Base-by-base conservation (phyloP, 2,888 invertebrate genomes). In the Nowickia ferox region DNA sequence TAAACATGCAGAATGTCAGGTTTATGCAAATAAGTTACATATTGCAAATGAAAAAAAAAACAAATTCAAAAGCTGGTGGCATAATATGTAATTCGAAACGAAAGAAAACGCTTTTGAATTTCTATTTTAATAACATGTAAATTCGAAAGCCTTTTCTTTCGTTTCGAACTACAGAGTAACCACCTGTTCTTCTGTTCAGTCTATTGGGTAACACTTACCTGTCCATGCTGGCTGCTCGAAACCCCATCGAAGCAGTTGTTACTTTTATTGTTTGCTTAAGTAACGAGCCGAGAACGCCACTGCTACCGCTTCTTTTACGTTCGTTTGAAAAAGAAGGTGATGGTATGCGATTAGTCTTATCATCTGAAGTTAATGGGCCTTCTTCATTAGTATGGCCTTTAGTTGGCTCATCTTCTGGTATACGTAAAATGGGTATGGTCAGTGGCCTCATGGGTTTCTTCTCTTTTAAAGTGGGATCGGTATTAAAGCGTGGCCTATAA, bases 211-310 rank as follows among this genome's bases (percentile, higher is more conserved):
- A 17, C n/a, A 87, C 90, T 90, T 74, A 90, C 90, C 90, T 87
- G 44, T 90, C 89, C 42, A 89, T 89, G 72, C 89, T 88, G 71
- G 84, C 84, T 46, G 86, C 84, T 17, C 84, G 66, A 38, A 89
- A 76, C 1, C 90, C 90, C 72, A 90, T 88, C 48, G 90, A 89
- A n/a, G 89, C 89, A 10, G 89, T 88, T 42, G 90, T 90, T 65
- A 90, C 89, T 81, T 89, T 90, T 2, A 90, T 79, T n/a, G 90
- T 90, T 71, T 90, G 90, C 46, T 90, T 89, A 40, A 90, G 86
- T 63, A 90, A 86, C 13, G 90, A 90, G 11, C 89, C 87, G 40
- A 90, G 81, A 2, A 88, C 89, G 88, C 55, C 88, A 46, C 15
- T 78, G 63, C 38, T 22, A 63, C 38, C 72, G 2, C 53, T 81